Conservation (phyloP, 2,797 vertebrate genomes). For the Poecile montanus region DNA sequence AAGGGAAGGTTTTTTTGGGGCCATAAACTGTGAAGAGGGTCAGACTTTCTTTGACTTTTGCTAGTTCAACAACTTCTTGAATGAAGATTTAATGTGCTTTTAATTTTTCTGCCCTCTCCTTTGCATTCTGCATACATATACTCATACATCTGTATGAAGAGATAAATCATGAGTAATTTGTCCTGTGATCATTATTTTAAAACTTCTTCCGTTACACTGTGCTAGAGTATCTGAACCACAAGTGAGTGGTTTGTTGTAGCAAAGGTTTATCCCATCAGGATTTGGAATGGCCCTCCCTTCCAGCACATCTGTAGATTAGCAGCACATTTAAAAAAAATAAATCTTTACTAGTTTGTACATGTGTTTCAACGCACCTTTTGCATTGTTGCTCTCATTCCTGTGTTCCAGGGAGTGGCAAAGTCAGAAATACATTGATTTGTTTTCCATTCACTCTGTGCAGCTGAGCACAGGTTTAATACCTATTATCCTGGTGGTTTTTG, state of each 20-base stretch:
- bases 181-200: not conserved
- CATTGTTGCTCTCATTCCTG: not conserved
- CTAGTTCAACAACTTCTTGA: not conserved
- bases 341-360: fast-evolving
- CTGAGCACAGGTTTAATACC: not conserved
- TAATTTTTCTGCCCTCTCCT: not conserved
- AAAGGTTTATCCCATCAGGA: not conserved
- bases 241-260: not conserved
- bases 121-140: not conserved
- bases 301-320: not conserved
- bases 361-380: not conserved
- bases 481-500: slow-evolving; percentile 17
- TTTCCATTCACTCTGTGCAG: not conserved
- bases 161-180: not conserved
- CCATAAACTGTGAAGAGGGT: not conserved
- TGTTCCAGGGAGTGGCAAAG: not conserved
- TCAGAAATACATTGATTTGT: not conserved
- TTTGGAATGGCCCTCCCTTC: not conserved
- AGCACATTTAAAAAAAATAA: not conserved
- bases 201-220: not conserved
- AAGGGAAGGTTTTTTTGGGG: not conserved
- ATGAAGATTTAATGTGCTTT: not conserved
- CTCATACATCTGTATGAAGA: not conserved
- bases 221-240: not conserved
- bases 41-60: not conserved